Base-by-base conservation (phyloP, 2,113 vertebrate species). In the Malurus elegans region DNA sequence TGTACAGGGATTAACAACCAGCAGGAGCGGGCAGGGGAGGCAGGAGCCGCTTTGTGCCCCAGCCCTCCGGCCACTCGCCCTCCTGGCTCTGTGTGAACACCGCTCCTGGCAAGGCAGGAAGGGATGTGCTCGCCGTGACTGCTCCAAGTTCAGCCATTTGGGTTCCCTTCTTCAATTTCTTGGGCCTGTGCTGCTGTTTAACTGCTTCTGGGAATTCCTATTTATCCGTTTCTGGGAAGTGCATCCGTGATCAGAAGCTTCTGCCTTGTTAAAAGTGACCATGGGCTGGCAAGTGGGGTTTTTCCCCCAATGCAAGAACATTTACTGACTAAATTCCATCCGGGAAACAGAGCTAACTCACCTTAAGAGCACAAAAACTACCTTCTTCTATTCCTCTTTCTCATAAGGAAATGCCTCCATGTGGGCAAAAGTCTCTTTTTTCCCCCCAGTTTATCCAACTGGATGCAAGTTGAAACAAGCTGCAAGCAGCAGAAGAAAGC, bases 321-420 rank as follows among this genome's bases (percentile, higher is more conserved):
- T 25, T n/a, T 28, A 7, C 25, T 17, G 60, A 17, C 66, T 15
- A 4, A 66, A 38, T 36, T 47, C 42, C 75, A 40, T 12, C 44
- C 5, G 17, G 58, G 45, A n/a, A 79, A 44, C 1, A 0, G 1
- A n/a, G 18, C 34, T 75, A n/a, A 1, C 12, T 14, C 10, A 20
- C 26, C 53, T 48, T 14, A 53, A 7, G 54, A 36, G 10, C 9
- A 57, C 8, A 42, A 78, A 50, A 47, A 1, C 7, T 14, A 1
- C 0, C 0, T 47, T 10, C 36, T 61, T 29, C 54, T 42, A 11
- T 31, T 34, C 42, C 53, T 57, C 50, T 34, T 51, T 56, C 67
- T 83, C 54, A 0, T 26, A 36, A 86, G 14, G 47, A 86, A 70
- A 50, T 7, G 14, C 16, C 31, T 48, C 38, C 24, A 28, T 3